A percentile compares a stretch with the other conserved stretches of the same genome.
These are phyloP conservation scores for Spilosoma lubricipeda DNA, from an alignment of 2,888 invertebrate genomes.

Conservation along the genomic window DNA sequence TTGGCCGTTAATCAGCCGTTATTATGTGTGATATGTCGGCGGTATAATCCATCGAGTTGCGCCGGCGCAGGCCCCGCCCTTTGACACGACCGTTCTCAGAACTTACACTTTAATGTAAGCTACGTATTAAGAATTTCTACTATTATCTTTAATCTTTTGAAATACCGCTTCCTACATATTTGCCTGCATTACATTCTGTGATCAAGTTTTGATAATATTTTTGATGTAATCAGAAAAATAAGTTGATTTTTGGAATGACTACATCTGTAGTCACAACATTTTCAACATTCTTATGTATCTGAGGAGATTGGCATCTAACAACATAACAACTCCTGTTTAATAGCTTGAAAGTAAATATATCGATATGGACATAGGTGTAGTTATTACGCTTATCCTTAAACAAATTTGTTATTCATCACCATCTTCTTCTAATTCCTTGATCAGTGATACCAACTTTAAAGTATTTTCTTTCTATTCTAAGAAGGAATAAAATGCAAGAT, in stretches of 20 bases:
- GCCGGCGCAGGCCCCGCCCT: constrained; percentile 53
- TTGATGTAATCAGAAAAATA: constrained; percentile 11
- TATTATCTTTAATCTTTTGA: constrained; percentile 30
- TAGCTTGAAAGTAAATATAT: constrained; percentile 6
- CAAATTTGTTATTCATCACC: not conserved
- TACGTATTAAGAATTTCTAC: constrained; percentile 31
- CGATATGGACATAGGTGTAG: not conserved
- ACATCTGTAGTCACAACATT: constrained; percentile 2
- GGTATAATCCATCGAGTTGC: constrained; percentile 44
- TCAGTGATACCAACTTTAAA: not conserved
- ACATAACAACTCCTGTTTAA: constrained; percentile 23
- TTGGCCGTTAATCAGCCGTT: constrained; percentile 54
- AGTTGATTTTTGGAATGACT: constrained; percentile 18
- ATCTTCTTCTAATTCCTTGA: not conserved
- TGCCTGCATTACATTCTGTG: constrained; percentile 22
- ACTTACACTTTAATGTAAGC: constrained; percentile 32
- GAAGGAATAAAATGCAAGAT: not conserved
- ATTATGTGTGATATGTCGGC: constrained; percentile 51
- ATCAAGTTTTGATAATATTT: not conserved
- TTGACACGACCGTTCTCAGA: constrained; percentile 55
- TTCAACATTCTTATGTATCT: constrained; percentile 11
- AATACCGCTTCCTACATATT: constrained; percentile 24
- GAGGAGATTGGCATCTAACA: constrained; percentile 23
- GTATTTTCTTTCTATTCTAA: not conserved
- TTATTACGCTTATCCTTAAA: not conserved